Evolutionary conservation across 1,140 invertebrate species (phyloP).

Genomic region (Apolygus lucorum): DNA sequence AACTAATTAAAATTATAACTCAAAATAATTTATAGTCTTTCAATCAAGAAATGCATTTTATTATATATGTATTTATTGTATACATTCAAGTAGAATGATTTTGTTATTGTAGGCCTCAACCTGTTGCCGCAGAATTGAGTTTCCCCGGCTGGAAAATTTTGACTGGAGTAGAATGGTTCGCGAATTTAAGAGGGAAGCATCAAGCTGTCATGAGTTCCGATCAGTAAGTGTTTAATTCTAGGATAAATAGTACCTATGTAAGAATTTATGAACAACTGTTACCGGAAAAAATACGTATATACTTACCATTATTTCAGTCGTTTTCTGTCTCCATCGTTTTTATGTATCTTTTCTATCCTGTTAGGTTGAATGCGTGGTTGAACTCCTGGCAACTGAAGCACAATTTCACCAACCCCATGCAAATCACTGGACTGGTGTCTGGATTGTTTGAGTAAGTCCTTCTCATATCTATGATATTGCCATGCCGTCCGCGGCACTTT

Average conservation of each 20-base stretch:
- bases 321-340: no score
- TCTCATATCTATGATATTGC: no score
- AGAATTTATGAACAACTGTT: no score
- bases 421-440: conserved; percentile 49
- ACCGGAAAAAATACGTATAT: no score
- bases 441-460: conserved; percentile 46
- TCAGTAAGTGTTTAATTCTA: conserved; percentile 45
- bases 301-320: no score
- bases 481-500: no score
- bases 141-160: conserved; percentile 54
- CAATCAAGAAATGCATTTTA: no score
- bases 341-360: conserved; percentile 32
- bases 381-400: conserved; percentile 58
- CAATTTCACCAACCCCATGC: conserved; percentile 55
- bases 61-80: no score
- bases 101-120: conserved; percentile 40
- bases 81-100: no score
- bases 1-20: no score
- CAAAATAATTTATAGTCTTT: no score
- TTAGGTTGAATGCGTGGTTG: conserved; percentile 56
- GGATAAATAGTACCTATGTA: no score
- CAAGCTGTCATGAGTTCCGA: conserved; percentile 48
- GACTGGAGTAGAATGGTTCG: conserved; percentile 48
- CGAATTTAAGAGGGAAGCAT: conserved; percentile 47
- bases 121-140: conserved; percentile 44